phyloP scores from a whole-genome alignment of 2,113 vertebrate genomes.

The Scatophagus argus region DNA sequence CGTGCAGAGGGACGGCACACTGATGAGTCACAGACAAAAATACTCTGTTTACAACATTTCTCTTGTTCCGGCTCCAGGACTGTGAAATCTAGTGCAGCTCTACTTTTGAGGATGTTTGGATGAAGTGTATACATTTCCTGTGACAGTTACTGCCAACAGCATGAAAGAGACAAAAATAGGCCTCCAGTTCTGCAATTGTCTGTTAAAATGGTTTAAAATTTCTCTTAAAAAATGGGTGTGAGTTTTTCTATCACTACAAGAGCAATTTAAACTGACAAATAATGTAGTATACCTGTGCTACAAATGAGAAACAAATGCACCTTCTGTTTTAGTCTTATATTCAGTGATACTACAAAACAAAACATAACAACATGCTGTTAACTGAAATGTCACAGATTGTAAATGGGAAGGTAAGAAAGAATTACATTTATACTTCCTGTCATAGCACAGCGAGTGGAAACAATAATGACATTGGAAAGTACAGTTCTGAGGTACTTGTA shows the following conservation, averaged over 20 bases:
- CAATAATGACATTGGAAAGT: not conserved
- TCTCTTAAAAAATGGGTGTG: not conserved
- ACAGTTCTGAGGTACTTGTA: too few species aligned
- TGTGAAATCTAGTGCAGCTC: constrained; percentile 41
- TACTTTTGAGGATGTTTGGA: constrained; percentile 66
- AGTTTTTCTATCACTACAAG: not conserved
- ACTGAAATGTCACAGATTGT: too few species aligned
- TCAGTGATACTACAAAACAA: not conserved
- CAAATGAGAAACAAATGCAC: not conserved
- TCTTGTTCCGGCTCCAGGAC: constrained; percentile 32
- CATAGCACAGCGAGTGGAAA: not conserved
- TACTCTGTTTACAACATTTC: constrained; percentile 71
- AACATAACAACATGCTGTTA: not conserved
- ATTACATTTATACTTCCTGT: too few species aligned
- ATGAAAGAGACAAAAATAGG: constrained; percentile 35
- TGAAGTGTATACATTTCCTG: constrained; percentile 59
- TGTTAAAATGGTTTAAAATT: not conserved
- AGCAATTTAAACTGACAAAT: not conserved
- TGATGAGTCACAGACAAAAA: constrained; percentile 69
- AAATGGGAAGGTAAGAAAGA: too few species aligned
- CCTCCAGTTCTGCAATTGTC: not conserved
- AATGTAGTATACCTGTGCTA: not conserved
- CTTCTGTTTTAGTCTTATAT: not conserved
- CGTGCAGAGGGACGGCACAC: constrained; percentile 21
- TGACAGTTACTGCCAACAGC: constrained; percentile 42